Base-by-base conservation (phyloP, 2,888 invertebrate genomes). In the Anodontia alba region DNA sequence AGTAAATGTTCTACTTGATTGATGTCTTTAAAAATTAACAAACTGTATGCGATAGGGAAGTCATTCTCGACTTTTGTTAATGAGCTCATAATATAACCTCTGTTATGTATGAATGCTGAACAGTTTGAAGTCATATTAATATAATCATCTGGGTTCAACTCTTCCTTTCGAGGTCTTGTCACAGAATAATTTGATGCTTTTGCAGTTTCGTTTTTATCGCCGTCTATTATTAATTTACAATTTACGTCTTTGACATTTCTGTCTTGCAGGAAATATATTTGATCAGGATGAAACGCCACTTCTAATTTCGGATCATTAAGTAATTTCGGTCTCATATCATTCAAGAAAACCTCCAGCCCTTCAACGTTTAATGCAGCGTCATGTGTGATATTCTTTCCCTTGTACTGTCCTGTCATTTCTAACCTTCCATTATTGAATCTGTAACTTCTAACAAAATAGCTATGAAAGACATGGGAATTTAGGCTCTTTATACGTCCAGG, bases 21-120 rank as follows among this genome's bases (percentile, higher is more conserved):
- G 3, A 91, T 78, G 72, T 92, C 91, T 62, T 85, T 89, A 66
- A 87, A 92, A 46, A 92, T 88, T 1, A 92, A 66, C 20, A 93
- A 86, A 76, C 91, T 89, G 79, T 89, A 93, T 0, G 93, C 92
- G 17, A 93, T 78, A 0, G 92, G 91, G 71, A 88, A 92, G n/a
- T 87, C 33, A 26, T 78, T 71, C 77, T 92, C 92, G 69, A 89
- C 85, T n/a, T 73, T 46, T 1, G 90, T 83, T 12, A 90, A 71
- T 0, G 90, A 83, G 49, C 75, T 72, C 29, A 70, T 78, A 7
- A 90, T 80, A 49, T 89, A 90, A n/a, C 79, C 76, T 15, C 76
- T 73, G 1, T 66, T 23, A 0, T 71, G 31, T 66, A 71, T 75
- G 62, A 88, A 90, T 0, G 10, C 20, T 15, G 74, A 26, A 68